These are phyloP conservation scores for Heliopora coerulea DNA, from an alignment of 92 coral and sea anemone species.

Conservation along the genomic window DNA sequence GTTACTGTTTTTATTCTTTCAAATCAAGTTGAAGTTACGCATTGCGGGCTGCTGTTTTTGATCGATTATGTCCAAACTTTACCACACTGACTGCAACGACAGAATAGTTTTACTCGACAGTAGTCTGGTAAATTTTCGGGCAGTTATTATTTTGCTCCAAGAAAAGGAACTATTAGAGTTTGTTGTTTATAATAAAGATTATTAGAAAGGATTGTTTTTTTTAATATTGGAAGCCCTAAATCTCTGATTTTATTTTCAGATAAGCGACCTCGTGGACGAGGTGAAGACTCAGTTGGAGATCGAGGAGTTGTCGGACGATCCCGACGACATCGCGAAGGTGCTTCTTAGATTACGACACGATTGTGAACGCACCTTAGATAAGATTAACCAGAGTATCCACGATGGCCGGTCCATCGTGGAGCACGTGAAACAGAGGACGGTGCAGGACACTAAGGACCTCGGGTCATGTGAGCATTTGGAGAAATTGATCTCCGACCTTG, in stretches of 20 bases:
- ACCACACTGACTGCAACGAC: too few relatives aligned
- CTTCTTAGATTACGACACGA: constrained; percentile 87
- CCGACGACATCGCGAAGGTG: constrained; percentile 94
- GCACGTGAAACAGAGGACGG: constrained; percentile 79
- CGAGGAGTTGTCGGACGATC: constrained; percentile 97
- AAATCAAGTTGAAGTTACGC: too few relatives aligned
- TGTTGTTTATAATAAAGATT: too few relatives aligned
- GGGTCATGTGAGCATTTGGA: constrained; percentile 96
- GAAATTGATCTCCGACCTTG: constrained; percentile 91
- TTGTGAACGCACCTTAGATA: constrained; percentile 91
- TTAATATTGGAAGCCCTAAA: too few relatives aligned
- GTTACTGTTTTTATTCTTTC: too few relatives aligned
- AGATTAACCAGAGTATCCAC: constrained; percentile 89
- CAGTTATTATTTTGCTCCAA: too few relatives aligned
- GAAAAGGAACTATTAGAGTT: too few relatives aligned
- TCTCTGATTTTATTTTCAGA: constrained; percentile 60
- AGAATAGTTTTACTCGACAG: neutral
- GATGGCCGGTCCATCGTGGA: constrained; percentile 94
- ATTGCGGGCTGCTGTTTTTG: too few relatives aligned
- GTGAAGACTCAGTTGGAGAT: constrained; percentile 87
- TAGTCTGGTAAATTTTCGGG: neutral
- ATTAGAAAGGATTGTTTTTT: too few relatives aligned
- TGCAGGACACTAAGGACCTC: constrained; percentile 77
- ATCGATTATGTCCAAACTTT: too few relatives aligned
- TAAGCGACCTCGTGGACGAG: constrained; percentile 88